Conservation (phyloP, 2,888 invertebrate species). For the Callimorpha dominula region DNA sequence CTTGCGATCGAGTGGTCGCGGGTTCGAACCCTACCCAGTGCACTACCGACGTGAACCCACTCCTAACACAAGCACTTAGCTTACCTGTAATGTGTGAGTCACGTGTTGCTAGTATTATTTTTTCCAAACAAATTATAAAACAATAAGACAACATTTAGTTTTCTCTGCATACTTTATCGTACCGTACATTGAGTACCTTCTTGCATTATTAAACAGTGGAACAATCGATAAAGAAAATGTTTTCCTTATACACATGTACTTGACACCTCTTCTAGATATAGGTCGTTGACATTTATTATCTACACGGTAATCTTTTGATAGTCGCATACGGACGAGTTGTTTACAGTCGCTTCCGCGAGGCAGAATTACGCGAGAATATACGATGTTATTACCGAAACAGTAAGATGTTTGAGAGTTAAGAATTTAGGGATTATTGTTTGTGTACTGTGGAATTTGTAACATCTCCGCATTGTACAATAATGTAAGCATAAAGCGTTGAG, state of each 20-base stretch:
- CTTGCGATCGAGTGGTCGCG: too few species aligned
- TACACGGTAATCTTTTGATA: slow-evolving; percentile 36
- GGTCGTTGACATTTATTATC: slow-evolving; percentile 47
- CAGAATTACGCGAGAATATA: slow-evolving; percentile 6
- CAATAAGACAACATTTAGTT: not conserved
- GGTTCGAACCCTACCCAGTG: too few species aligned
- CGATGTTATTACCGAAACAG: slow-evolving; percentile 5
- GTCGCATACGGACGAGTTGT: slow-evolving; percentile 20
- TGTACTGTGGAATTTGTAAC: not conserved
- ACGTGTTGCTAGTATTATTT: too few species aligned
- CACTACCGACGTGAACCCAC: too few species aligned
- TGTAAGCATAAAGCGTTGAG: not conserved
- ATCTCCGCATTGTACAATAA: not conserved
- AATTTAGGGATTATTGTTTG: slow-evolving; percentile 12
- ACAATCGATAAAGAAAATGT: not conserved
- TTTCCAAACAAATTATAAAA: too few species aligned
- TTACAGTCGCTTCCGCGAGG: slow-evolving; percentile 24
- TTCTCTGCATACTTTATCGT: not conserved
- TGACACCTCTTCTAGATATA: not conserved
- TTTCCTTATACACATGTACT: not conserved
- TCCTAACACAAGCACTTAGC: too few species aligned
- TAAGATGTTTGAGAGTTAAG: slow-evolving; percentile 8
- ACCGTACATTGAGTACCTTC: not conserved
- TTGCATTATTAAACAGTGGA: not conserved
- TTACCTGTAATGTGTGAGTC: too few species aligned